Percentiles rank a stretch among this genome's conserved stretches.
phyloP scores from a whole-genome alignment of 1,140 invertebrate genomes.

The Eubasilissa regina region DNA sequence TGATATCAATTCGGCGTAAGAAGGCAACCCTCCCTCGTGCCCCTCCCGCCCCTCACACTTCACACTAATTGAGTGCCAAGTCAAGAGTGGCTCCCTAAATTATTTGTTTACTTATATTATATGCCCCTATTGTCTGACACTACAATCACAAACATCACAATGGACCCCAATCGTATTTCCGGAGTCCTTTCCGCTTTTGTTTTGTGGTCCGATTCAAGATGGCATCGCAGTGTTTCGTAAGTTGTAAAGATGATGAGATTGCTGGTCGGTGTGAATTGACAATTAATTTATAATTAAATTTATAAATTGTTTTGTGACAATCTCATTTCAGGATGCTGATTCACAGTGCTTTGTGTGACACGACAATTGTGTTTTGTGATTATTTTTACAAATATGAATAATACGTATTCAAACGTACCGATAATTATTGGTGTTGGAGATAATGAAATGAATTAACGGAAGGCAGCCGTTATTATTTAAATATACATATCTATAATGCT shows the following conservation, averaged over 20 bases:
- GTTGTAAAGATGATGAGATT: slow-evolving; percentile 22
- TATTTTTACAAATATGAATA: too few species aligned
- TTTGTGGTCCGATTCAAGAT: slow-evolving; percentile 7
- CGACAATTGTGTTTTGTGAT: too few species aligned
- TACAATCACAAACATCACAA: slow-evolving; percentile 42
- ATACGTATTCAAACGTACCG: too few species aligned
- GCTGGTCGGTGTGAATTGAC: background rate
- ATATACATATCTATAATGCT: too few species aligned
- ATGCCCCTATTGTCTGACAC: slow-evolving; percentile 55
- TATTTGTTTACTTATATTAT: slow-evolving; percentile 58
- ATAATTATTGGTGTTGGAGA: too few species aligned
- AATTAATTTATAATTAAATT: slow-evolving; percentile 9
- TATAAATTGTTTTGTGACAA: too few species aligned
- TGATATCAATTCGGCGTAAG: slow-evolving; percentile 62
- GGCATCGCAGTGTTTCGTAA: background rate
- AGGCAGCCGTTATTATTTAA: too few species aligned
- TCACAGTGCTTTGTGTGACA: too few species aligned
- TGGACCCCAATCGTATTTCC: slow-evolving; percentile 55
- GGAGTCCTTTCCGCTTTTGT: slow-evolving; percentile 25
- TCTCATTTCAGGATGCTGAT: too few species aligned
- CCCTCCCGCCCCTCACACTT: slow-evolving; percentile 43
- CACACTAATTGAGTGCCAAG: slow-evolving; percentile 58
- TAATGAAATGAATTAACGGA: too few species aligned
- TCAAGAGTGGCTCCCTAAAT: slow-evolving; percentile 56
- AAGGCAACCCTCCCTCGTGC: slow-evolving; percentile 45